phyloP scores from a whole-genome alignment of 2,888 invertebrate genomes.

The Caenorhabditis wallacei region DNA sequence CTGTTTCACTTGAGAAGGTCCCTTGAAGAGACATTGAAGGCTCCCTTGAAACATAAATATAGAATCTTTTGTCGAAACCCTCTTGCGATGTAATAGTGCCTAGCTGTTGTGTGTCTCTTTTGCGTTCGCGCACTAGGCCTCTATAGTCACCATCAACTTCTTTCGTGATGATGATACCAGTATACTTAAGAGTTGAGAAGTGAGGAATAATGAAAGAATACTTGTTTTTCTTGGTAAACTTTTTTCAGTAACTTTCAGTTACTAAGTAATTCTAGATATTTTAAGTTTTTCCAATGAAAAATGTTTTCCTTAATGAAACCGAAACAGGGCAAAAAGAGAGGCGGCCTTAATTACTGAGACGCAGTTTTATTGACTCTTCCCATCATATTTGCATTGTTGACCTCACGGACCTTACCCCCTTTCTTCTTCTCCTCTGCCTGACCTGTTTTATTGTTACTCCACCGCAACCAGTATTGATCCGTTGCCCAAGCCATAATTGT shows the following conservation, averaged over 20 bases:
- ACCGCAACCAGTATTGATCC: slow-evolving; percentile 6
- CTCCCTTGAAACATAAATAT: slow-evolving; percentile 2
- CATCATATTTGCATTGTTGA: slow-evolving; percentile 29
- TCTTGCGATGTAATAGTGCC: slow-evolving; percentile 1
- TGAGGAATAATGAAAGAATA: too few relatives aligned
- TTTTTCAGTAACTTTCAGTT: too few relatives aligned
- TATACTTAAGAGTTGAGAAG: too few relatives aligned
- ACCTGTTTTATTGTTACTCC: slow-evolving; percentile 31
- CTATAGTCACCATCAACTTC: not conserved
- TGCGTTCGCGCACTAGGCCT: slow-evolving; percentile 9
- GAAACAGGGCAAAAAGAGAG: not conserved
- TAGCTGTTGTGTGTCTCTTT: slow-evolving; percentile 16
- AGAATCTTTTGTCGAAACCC: not conserved
- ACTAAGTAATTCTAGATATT: too few relatives aligned
- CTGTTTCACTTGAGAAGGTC: not conserved
- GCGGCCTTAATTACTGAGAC: slow-evolving; percentile 1
- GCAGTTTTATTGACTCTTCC: slow-evolving; percentile 7
- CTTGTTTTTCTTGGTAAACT: too few relatives aligned
- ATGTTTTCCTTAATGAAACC: too few relatives aligned
- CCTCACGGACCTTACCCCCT: slow-evolving; percentile 24
- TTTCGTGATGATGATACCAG: too few relatives aligned
- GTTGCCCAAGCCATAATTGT: not conserved
- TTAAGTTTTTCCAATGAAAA: too few relatives aligned
- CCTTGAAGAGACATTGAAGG: not conserved
- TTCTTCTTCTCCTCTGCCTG: not conserved